A percentile compares a stretch with the other conserved stretches of the same genome.
phyloP scores from a whole-genome alignment of 2,797 vertebrate genomes.

The Argya squamiceps region DNA sequence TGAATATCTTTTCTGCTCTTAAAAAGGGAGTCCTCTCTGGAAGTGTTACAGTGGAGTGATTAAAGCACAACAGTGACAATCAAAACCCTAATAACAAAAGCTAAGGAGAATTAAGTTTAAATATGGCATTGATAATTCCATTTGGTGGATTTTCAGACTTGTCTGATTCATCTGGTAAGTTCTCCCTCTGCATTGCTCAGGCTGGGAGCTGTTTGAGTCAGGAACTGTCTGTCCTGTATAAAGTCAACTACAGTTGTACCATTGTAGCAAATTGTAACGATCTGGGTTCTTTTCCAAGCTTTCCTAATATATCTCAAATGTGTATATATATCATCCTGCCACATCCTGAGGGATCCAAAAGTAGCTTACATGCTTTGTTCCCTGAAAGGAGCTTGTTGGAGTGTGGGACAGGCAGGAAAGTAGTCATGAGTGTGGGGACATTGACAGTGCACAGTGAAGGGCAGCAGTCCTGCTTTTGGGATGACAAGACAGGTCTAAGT shows the following conservation, averaged over 20 bases:
- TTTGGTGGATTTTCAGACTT: not conserved
- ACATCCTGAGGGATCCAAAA: constrained; percentile 17
- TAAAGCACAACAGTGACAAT: not conserved
- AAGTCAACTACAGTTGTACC: not conserved
- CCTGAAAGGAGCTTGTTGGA: not conserved
- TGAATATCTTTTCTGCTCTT: not conserved
- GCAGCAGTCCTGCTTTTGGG: not conserved
- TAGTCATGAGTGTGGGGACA: not conserved
- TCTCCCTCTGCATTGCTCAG: not conserved
- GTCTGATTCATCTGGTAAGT: constrained; percentile 17
- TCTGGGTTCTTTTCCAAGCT: constrained; percentile 32
- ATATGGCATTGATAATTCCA: not conserved
- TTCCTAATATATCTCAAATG: constrained; percentile 42
- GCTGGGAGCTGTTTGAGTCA: not conserved
- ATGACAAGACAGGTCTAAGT: not conserved
- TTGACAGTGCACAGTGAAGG: not conserved
- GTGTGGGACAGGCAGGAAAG: not conserved
- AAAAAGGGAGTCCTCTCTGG: not conserved
- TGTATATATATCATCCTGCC: not conserved
- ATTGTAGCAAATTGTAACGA: not conserved
- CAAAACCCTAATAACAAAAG: not conserved
- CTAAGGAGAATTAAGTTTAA: not conserved
- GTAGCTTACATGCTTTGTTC: not conserved
- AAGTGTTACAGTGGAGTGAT: not conserved
- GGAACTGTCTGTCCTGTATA: not conserved